Base-by-base conservation (phyloP, 2,888 invertebrate genomes). In the Bruchidius siliquastri region DNA sequence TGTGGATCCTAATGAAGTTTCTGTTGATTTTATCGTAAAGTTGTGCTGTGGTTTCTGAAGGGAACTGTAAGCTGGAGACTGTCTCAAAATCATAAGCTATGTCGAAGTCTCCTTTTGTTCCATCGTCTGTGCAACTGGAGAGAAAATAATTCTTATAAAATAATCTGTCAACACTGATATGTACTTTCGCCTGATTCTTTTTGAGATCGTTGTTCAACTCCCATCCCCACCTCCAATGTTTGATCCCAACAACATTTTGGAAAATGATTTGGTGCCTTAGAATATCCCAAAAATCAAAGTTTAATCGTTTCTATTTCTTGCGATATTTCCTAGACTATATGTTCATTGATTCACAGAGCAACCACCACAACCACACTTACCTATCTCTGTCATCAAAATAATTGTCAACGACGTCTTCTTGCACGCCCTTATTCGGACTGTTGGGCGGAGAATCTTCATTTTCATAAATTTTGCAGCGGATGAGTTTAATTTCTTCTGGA, bases 1-100 rank as follows among this genome's bases (percentile, higher is more conserved):
- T 88, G 73, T 90, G 86, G 66, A 94, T 88, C 71, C 89, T 88
- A 32, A 94, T 87, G 73, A 91, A 90, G 81, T 93, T 89, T 78
- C 90, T 90, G 0, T 92, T 92, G 74, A 93, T 88, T 72, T 88
- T 88, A 6, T 90, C 89, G 78, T 91, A 91, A 49, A 93, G 86
- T 22, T 87, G 85, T 0, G 90, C 85, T 0, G 90, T 88, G 4
- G 90, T 88, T 72, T 88, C 87, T 20, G 85, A 82, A 0, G 88
- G 87, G 79, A 89, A 89, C 13, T 87, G 85, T 26, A 89, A 74
- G 77, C 85, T 86, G 22, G 83, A 80, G 2, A 85, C 77, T 2
- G 86, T 84, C 71, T 83, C 84, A 72, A 84, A 84, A 74, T 86
- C 86, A 77, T 85, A 85, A 67, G 80, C 81, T 26, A 79, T 76